phyloP scores from a whole-genome alignment of 2,113 vertebrate genomes.

The Spizaetus ornatus region DNA sequence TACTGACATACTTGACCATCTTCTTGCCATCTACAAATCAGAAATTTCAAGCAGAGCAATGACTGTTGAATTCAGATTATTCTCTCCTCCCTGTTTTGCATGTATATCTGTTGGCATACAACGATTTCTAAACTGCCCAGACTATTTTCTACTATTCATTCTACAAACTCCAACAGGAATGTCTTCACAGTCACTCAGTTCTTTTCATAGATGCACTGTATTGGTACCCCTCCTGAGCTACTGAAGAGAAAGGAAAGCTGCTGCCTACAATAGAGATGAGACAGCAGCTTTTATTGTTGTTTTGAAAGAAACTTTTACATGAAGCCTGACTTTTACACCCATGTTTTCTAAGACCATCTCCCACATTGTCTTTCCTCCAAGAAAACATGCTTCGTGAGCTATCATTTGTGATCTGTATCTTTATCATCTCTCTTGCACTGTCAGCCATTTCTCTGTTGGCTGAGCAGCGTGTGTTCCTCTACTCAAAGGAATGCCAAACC shows the following conservation, averaged over 20 bases:
- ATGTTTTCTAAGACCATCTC: neutral
- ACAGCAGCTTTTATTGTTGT: neutral
- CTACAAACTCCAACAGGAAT: neutral
- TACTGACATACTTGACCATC: neutral
- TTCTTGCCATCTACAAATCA: neutral
- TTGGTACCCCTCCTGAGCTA: neutral
- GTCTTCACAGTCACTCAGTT: neutral
- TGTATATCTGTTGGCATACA: neutral
- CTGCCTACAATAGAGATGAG: neutral
- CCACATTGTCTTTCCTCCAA: neutral
- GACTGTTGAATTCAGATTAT: neutral
- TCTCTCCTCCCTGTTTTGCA: neutral
- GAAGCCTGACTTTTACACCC: neutral
- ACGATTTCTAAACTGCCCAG: neutral
- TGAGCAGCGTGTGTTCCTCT: accelerated
- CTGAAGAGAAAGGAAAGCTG: neutral
- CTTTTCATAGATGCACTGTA: neutral
- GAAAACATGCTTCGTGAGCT: neutral
- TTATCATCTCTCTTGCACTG: neutral
- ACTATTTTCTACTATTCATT: neutral
- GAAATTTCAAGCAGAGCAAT: neutral
- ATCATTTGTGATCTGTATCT: neutral
- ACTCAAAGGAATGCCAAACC: neutral
- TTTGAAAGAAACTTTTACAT: neutral
- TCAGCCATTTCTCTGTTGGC: neutral